Percentiles rank a stretch among this genome's conserved stretches.
phyloP scores from a whole-genome alignment of 2,888 invertebrate species.

The Mesopsocus fuscifrons region DNA sequence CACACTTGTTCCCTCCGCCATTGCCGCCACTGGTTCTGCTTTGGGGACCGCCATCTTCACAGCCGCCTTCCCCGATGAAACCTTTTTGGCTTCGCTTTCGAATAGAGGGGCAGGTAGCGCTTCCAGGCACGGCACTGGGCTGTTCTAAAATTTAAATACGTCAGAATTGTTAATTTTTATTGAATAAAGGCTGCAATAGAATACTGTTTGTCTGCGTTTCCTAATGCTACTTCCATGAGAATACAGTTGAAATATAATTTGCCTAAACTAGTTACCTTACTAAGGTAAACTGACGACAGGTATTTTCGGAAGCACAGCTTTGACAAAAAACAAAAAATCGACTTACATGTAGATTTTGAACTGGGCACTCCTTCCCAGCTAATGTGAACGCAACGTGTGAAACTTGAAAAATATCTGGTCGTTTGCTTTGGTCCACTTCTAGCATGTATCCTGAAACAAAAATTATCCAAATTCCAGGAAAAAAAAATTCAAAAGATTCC shows the following conservation, averaged over 20 bases:
- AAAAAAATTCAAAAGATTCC: conserved; percentile 12
- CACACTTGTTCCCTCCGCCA: conserved; percentile 57
- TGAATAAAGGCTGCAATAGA: no score
- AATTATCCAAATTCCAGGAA: conserved; percentile 8
- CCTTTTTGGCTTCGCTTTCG: conserved; percentile 45
- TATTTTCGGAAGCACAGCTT: no score
- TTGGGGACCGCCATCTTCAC: conserved; percentile 25
- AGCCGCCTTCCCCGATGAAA: conserved; percentile 31
- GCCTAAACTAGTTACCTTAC: no score
- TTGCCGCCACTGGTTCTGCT: conserved; percentile 19
- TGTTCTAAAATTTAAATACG: conserved; percentile 35
- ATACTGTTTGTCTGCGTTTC: no score
- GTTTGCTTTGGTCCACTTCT: conserved; percentile 56
- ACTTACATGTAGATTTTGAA: conserved; percentile 59
- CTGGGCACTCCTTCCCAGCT: conserved; percentile 51
- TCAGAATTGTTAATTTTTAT: no score
- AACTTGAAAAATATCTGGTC: conserved; percentile 79
- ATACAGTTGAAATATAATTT: no score
- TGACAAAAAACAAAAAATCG: no score
- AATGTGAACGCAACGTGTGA: conserved; percentile 52
- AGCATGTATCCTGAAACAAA: conserved; percentile 50
- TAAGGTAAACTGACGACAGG: no score
- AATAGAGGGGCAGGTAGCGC: conserved; percentile 42
- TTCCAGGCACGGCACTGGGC: conserved; percentile 40
- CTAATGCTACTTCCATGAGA: no score